Percentiles rank a stretch among this genome's conserved stretches.
These are phyloP conservation scores for Coptotermes formosanus DNA, from an alignment of 1,140 invertebrate genomes.

Conservation along the genomic window DNA sequence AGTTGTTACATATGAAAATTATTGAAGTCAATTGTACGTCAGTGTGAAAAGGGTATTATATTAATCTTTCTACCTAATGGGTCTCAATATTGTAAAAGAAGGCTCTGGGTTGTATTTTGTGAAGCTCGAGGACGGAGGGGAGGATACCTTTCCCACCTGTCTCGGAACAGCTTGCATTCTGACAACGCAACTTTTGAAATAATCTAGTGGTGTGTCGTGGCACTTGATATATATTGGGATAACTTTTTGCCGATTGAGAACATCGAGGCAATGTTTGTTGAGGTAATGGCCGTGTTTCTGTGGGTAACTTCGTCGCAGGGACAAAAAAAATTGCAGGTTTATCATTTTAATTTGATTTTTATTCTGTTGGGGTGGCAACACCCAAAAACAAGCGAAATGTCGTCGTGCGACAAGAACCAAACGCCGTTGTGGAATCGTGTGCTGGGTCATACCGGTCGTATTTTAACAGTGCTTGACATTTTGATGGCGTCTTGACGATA, in stretches of 20 bases:
- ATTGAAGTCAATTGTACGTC: constrained; percentile 8
- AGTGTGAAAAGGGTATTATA: constrained; percentile 3
- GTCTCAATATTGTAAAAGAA: neutral
- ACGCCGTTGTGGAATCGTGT: neutral
- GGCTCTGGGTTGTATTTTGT: too few species aligned
- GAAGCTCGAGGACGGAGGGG: neutral
- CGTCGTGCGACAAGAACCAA: neutral
- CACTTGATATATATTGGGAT: neutral
- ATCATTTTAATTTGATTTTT: neutral
- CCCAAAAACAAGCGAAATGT: constrained; percentile 1
- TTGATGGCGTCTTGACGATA: constrained; percentile 6
- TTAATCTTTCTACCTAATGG: neutral
- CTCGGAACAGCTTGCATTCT: neutral
- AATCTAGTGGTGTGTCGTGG: neutral
- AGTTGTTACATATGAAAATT: neutral
- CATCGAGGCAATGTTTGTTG: neutral
- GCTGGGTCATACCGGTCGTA: neutral
- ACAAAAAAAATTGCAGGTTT: neutral
- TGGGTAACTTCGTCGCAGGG: neutral
- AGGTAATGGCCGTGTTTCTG: neutral
- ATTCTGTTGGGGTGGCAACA: neutral
- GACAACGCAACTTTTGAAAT: constrained; percentile 1
- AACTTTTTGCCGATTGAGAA: neutral
- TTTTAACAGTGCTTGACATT: constrained; percentile 9
- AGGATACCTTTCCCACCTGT: neutral